Conservation (phyloP, 2,113 vertebrate genomes). For the Ammodytes marinus region DNA sequence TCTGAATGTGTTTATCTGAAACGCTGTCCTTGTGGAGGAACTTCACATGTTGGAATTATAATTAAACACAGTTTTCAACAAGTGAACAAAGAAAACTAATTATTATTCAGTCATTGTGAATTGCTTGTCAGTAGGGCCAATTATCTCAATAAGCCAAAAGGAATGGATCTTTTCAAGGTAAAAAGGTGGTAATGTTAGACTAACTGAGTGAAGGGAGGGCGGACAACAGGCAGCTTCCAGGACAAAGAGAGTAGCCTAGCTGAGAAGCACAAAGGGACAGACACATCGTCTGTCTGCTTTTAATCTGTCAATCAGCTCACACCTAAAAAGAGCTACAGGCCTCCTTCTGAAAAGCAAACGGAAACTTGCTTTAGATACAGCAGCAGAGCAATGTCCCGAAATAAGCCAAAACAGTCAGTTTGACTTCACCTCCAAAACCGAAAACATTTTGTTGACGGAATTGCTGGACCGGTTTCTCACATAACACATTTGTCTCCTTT, state of each 20-base stretch:
- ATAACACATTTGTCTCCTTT: not conserved
- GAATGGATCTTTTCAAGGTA: conserved; percentile 55
- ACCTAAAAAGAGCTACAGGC: not conserved
- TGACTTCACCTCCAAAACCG: not conserved
- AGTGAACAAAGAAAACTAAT: conserved; percentile 7
- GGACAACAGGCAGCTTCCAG: conserved; percentile 9
- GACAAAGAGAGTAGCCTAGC: not conserved
- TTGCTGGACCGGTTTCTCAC: not conserved
- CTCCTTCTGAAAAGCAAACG: conserved; percentile 12
- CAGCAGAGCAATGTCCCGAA: conserved; percentile 3
- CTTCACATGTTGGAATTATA: conserved; percentile 8
- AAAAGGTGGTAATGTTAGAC: conserved; percentile 29
- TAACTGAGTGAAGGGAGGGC: conserved; percentile 30
- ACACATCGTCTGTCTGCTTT: conserved; percentile 21
- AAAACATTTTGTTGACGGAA: conserved; percentile 1
- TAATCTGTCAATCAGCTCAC: conserved; percentile 19
- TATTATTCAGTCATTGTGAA: conserved; percentile 15
- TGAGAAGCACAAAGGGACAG: conserved; percentile 2
- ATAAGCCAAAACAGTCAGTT: not conserved
- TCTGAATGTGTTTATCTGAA: conserved; percentile 6
- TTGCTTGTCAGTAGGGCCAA: conserved; percentile 44
- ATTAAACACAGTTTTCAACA: not conserved
- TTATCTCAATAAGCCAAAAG: conserved; percentile 30
- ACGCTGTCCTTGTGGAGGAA: not conserved
- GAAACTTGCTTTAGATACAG: conserved; percentile 24